These are phyloP conservation scores for Heteronetta atricapilla DNA, from an alignment of 2,113 vertebrate genomes.

Conservation along the genomic window DNA sequence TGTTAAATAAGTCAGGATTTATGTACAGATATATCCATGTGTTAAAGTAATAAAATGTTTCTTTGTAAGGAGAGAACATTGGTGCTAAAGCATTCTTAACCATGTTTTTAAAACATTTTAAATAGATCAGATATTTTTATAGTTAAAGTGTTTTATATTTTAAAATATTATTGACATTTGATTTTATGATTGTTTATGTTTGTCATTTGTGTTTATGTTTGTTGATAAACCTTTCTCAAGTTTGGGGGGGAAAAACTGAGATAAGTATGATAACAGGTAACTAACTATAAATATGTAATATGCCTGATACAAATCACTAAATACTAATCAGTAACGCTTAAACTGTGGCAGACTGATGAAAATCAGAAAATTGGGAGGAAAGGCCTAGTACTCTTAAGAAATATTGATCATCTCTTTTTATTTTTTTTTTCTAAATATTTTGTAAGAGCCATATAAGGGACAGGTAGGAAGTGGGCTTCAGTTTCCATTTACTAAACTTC, in stretches of 20 bases:
- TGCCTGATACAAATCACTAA: neutral
- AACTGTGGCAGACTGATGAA: neutral
- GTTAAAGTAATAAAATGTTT: neutral
- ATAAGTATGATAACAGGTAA: neutral
- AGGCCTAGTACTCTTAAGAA: neutral
- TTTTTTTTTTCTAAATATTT: neutral
- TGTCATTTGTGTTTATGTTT: neutral
- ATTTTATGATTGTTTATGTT: neutral
- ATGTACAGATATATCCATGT: rapidly evolving
- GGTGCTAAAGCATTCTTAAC: neutral
- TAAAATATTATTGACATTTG: neutral
- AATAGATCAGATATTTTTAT: neutral
- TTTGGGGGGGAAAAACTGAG: neutral
- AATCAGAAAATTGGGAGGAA: neutral
- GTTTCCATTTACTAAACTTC: neutral
- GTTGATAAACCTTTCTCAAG: neutral
- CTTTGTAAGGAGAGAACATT: neutral
- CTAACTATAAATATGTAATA: neutral
- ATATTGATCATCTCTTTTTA: neutral
- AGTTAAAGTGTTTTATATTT: neutral
- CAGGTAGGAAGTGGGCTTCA: neutral
- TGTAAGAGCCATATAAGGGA: neutral
- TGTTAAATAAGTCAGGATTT: neutral
- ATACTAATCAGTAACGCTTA: neutral
- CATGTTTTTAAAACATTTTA: neutral